phyloP scores from a whole-genome alignment of 2,113 vertebrate species.

The Miniopterus natalensis region DNA sequence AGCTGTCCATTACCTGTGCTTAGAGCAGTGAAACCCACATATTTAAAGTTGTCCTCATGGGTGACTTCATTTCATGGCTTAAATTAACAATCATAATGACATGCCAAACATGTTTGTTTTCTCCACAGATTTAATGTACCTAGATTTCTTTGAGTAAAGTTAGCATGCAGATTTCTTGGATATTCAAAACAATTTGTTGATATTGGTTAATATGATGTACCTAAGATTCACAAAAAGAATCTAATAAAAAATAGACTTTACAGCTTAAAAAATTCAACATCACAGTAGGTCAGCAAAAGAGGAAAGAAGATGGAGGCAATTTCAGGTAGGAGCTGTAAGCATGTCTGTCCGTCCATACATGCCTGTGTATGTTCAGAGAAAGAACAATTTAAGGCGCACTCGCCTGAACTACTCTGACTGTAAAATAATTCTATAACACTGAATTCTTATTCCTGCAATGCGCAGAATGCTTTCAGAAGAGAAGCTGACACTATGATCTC shows the following conservation, averaged over 20 bases:
- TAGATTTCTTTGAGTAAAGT: not conserved
- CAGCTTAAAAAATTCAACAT: not conserved
- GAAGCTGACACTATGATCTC: not conserved
- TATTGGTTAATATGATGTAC: not conserved
- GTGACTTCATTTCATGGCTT: not conserved
- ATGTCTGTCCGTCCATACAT: not conserved
- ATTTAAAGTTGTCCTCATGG: not conserved
- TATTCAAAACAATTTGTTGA: constrained; percentile 22
- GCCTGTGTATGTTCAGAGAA: not conserved
- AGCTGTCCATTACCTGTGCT: not conserved
- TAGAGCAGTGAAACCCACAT: constrained; percentile 4
- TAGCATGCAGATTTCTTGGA: not conserved
- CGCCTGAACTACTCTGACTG: not conserved
- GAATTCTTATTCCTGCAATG: not conserved
- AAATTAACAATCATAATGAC: not conserved
- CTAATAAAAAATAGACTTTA: constrained; percentile 2
- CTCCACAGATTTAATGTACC: not conserved
- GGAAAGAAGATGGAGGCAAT: not conserved
- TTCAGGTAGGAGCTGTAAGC: not conserved
- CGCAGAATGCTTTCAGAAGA: not conserved
- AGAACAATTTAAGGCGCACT: not conserved
- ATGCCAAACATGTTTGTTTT: not conserved
- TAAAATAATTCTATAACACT: not conserved
- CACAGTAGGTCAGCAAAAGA: not conserved
- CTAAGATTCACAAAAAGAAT: not conserved